phyloP scores from a whole-genome alignment of 2,888 invertebrate species.

The Perdita meconis region DNA sequence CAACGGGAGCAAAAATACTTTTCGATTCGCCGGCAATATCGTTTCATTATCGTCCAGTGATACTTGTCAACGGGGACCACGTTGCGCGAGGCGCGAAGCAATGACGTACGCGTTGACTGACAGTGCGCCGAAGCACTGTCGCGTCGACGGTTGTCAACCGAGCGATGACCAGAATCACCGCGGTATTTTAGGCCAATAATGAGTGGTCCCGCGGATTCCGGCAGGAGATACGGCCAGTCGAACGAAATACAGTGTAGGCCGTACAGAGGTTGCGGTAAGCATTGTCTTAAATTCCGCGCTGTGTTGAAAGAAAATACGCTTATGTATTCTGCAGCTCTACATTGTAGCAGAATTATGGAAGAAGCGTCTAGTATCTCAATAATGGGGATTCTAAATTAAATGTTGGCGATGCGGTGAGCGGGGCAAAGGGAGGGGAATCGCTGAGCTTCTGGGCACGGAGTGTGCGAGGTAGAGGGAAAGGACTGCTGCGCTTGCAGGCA shows the following conservation, averaged over 20 bases:
- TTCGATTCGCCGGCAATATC: background rate
- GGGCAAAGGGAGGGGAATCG: background rate
- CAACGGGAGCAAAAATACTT: background rate
- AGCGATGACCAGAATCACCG: background rate
- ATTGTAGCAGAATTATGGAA: background rate
- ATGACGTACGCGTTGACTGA: conserved; percentile 16
- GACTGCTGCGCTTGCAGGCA: no score
- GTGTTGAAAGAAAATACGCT: background rate
- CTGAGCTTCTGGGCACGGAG: no score
- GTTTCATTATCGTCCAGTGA: conserved; percentile 3
- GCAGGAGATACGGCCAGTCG: background rate
- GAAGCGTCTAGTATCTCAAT: background rate
- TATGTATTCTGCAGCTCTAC: background rate
- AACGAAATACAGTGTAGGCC: background rate
- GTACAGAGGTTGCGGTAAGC: background rate
- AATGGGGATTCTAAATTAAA: background rate
- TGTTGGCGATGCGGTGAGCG: background rate
- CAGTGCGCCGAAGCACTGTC: background rate
- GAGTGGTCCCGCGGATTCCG: background rate
- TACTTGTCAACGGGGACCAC: background rate
- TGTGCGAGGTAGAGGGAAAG: no score
- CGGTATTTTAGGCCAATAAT: conserved; percentile 6
- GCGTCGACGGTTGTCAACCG: conserved; percentile 9
- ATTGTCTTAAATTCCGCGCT: background rate
- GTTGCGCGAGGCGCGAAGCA: background rate